phyloP scores from a whole-genome alignment of 1,140 invertebrate species.

The Halyomorpha halys region DNA sequence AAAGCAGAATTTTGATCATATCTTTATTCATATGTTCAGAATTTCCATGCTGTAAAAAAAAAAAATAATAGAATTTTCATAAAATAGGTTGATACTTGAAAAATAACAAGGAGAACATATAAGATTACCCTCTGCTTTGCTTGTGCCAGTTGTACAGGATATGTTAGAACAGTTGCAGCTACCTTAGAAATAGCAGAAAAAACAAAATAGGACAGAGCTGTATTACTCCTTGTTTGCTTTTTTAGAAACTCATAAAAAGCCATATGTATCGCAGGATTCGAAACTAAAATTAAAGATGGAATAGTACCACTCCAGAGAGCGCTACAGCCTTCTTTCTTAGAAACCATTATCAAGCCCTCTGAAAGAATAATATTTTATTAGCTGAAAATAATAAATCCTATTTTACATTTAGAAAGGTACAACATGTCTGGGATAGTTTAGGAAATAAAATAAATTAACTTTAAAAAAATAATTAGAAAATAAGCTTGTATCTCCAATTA shows the following conservation, averaged over 20 bases:
- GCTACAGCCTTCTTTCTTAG: conserved; percentile 38
- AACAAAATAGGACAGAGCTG: conserved; percentile 45
- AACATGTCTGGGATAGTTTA: neutral
- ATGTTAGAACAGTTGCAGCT: conserved; percentile 71
- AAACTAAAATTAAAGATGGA: conserved; percentile 71
- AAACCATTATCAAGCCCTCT: conserved; percentile 43
- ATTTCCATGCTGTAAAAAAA: too few relatives aligned
- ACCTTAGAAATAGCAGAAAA: conserved; percentile 71
- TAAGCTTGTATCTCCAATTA: too few relatives aligned
- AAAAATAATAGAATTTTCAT: too few relatives aligned
- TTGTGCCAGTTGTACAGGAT: conserved; percentile 81
- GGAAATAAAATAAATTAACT: too few relatives aligned
- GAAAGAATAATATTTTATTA: conserved; percentile 26
- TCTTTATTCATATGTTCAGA: too few relatives aligned
- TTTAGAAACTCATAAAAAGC: conserved; percentile 83
- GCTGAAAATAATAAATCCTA: too few relatives aligned
- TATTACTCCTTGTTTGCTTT: conserved; percentile 40
- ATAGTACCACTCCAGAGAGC: conserved; percentile 68
- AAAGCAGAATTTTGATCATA: neutral
- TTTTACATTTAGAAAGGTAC: too few relatives aligned
- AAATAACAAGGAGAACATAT: neutral
- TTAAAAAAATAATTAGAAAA: too few relatives aligned
- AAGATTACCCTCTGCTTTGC: conserved; percentile 56
- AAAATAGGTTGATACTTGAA: too few relatives aligned
- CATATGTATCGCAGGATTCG: conserved; percentile 83